Evolutionary conservation across 2,888 invertebrate species (phyloP).

Genomic region (Erynnis tages): DNA sequence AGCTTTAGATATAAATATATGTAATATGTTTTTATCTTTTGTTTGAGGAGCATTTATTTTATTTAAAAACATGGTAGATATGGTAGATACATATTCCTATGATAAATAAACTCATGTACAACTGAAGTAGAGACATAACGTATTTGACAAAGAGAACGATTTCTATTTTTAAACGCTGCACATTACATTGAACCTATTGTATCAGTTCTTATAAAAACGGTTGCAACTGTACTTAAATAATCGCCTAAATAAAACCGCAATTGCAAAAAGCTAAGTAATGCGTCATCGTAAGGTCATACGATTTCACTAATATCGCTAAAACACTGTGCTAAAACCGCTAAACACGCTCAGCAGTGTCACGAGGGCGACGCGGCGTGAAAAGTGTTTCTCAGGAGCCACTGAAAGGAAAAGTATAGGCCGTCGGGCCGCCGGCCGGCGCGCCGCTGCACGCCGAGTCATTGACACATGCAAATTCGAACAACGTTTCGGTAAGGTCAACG

Average conservation of each 20-base stretch:
- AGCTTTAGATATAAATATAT: too few relatives aligned
- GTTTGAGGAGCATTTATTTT: too few relatives aligned
- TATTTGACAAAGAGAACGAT: neutral
- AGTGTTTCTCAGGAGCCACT: constrained; percentile 62
- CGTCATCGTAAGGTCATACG: constrained; percentile 37
- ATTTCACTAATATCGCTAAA: constrained; percentile 42
- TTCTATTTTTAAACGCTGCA: neutral
- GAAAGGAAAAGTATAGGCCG: constrained; percentile 76
- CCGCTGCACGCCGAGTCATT: constrained; percentile 71
- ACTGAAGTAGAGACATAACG: too few relatives aligned
- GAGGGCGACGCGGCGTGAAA: constrained; percentile 61
- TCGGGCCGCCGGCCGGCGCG: constrained; percentile 45
- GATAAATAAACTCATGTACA: too few relatives aligned
- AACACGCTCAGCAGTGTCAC: constrained; percentile 51
- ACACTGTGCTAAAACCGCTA: too few relatives aligned
- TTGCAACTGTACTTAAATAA: neutral
- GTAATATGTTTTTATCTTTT: too few relatives aligned
- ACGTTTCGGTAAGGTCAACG: constrained; percentile 71
- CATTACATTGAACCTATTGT: neutral
- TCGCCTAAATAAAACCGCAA: constrained; percentile 3
- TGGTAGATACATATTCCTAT: too few relatives aligned
- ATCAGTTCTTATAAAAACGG: neutral
- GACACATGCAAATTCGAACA: constrained; percentile 78
- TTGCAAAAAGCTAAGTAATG: constrained; percentile 3
- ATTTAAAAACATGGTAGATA: too few relatives aligned